Evolutionary conservation across 2,113 vertebrate species (phyloP).

Genomic region (Aythya baeri): DNA sequence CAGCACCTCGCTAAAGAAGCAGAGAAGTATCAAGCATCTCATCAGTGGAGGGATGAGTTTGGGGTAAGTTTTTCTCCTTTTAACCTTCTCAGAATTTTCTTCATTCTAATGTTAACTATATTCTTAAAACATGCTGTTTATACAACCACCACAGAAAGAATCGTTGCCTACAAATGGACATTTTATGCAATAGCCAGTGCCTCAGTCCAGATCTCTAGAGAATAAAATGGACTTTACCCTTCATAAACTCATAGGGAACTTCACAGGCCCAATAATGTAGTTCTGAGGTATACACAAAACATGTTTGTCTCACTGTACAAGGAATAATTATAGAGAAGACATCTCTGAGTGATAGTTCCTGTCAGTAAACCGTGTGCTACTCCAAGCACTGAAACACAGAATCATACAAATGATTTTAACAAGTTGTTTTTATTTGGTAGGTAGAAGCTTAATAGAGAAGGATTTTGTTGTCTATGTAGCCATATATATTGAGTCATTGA

Average conservation of each 20-base stretch:
- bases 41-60: constrained; percentile 93
- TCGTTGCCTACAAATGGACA: neutral
- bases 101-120: neutral
- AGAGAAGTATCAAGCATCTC: constrained; percentile 89
- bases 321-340: neutral
- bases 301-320: neutral
- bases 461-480: neutral
- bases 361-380: neutral
- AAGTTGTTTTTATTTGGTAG: neutral
- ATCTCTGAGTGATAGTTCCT: neutral
- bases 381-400: neutral
- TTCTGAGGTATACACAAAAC: neutral
- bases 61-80: constrained; percentile 79
- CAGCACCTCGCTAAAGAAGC: constrained; percentile 93
- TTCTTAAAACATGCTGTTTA: neutral
- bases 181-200: neutral
- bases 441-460: neutral
- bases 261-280: neutral
- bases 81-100: neutral
- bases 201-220: neutral
- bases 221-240: neutral
- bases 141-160: neutral
- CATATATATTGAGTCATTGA: neutral
- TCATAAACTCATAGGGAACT: neutral
- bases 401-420: neutral